Evolutionary conservation across 2,888 invertebrate genomes (phyloP).

Genomic region (Drosophila colorata): DNA sequence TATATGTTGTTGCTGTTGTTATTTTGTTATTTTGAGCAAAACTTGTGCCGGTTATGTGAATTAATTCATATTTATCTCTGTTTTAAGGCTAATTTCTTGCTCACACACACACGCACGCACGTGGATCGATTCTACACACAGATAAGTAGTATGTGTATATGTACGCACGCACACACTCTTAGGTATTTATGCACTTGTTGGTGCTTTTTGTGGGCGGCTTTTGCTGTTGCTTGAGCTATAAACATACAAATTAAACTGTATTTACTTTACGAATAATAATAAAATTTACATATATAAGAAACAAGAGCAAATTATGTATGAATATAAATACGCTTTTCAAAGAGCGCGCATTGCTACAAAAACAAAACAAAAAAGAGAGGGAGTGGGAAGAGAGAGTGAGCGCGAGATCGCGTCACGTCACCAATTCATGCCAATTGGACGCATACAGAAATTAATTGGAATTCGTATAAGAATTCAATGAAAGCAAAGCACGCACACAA

Average conservation of each 20-base stretch:
- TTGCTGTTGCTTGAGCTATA: conserved; percentile 66
- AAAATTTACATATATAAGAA: conserved; percentile 29
- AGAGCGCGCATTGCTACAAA: conserved; percentile 6
- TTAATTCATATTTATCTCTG: conserved; percentile 47
- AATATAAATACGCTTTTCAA: conserved; percentile 31
- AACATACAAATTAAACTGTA: conserved; percentile 51
- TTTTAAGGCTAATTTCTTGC: conserved; percentile 57
- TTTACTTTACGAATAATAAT: conserved; percentile 59
- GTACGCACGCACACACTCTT: conserved; percentile 6
- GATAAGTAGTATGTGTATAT: conserved; percentile 13
- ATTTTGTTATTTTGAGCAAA: conserved; percentile 62
- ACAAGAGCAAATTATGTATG: conserved; percentile 46
- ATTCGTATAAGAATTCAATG: conserved; percentile 80
- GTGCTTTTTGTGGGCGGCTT: conserved; percentile 57
- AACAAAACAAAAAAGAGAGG: conserved; percentile 4
- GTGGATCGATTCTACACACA: conserved; percentile 28
- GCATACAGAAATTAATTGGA: conserved; percentile 78
- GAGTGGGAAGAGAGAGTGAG: conserved; percentile 16
- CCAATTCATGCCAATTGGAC: conserved; percentile 80
- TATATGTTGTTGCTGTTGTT: conserved; percentile 27
- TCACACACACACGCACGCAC: conserved; percentile 44
- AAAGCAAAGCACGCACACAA: conserved; percentile 41
- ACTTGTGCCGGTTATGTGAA: conserved; percentile 59
- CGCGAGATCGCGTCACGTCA: conserved; percentile 73
- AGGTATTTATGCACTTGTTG: conserved; percentile 25